Evolutionary conservation across 2,797 vertebrate species (phyloP), one percentile per base, ranked within the genome.

Genomic region (Neosalanx taihuensis): DNA sequence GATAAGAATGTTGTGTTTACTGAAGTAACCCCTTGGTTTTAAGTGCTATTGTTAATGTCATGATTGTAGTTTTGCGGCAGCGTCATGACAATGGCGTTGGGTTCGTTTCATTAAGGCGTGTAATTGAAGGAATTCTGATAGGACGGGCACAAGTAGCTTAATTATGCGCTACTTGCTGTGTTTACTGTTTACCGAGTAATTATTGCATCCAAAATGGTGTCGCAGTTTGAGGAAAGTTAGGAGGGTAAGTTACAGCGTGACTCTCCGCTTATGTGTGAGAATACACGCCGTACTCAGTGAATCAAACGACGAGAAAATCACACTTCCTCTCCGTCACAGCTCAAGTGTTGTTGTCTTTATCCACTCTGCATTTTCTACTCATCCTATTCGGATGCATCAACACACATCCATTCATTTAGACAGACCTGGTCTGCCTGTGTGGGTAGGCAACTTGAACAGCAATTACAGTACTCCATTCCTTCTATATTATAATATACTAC

Each of bases 81-180:
- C 89, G 90, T 90, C 84, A 87, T 86, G 85, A 92, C 92, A 90
- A 90, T 92, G 89, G 73, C 66, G 83, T 87, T 90, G 88, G 88
- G 89, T 90, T 88, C 79, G 86, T 93, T 93, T 93, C 92, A 93
- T 93, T 93, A 94, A 92, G 92, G 92, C 90, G 88, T 92, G 91
- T 94, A 94, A 93, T 94, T 93, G 92, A 87, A 93, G 90, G 89
- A 89, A 93, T 94, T 94, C 89, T 91, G 92, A 93, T 94, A 92
- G 91, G 90, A 90, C 89, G 88, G 92, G 91, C 90, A 89, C 89
- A 92, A 93, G 91, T 90, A 90, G 88, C 90, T 92, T 93, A 93
- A 93, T 93, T 94, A 93, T 88, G 92, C 83, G 86, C 88, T 76
- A 85, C 90, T 89, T 86, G 85, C 81, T 83, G 81, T 92, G 90